A percentile compares a stretch with the other conserved stretches of the same genome.
phyloP scores from a whole-genome alignment of 1,140 invertebrate species.

The Drosophila teissieri region DNA sequence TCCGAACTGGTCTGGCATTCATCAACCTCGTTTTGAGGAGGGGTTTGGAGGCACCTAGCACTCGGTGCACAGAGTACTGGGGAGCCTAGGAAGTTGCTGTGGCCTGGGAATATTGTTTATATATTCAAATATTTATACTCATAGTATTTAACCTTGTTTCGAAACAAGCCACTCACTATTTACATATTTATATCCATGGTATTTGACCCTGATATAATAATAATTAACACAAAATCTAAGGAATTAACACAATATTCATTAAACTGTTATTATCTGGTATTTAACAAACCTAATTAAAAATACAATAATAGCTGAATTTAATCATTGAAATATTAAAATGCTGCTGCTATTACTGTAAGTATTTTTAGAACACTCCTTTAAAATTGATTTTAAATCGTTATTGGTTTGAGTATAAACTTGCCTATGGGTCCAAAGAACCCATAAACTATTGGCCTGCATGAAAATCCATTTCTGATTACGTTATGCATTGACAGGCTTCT shows the following conservation, averaged over 20 bases:
- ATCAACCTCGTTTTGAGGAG: slow-evolving; percentile 18
- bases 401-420: not conserved
- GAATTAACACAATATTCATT: no score
- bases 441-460: not conserved
- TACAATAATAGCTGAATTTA: no score
- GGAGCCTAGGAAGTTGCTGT: not conserved
- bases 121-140: not conserved
- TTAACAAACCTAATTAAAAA: no score
- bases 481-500: slow-evolving; percentile 31
- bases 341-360: not conserved
- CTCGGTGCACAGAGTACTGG: slow-evolving; percentile 2
- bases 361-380: not conserved
- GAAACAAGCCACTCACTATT: not conserved
- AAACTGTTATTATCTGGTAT: no score
- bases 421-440: no score
- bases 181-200: no score
- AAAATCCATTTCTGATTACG: slow-evolving; percentile 35
- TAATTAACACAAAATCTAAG: no score
- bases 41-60: not conserved
- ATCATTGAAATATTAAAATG: not conserved
- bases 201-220: no score
- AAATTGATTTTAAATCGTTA: not conserved
- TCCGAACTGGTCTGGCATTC: slow-evolving; percentile 37
- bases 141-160: not conserved
- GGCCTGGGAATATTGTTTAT: no score